Conservation (phyloP, 2,797 vertebrate genomes). For the Remorina albescens region DNA sequence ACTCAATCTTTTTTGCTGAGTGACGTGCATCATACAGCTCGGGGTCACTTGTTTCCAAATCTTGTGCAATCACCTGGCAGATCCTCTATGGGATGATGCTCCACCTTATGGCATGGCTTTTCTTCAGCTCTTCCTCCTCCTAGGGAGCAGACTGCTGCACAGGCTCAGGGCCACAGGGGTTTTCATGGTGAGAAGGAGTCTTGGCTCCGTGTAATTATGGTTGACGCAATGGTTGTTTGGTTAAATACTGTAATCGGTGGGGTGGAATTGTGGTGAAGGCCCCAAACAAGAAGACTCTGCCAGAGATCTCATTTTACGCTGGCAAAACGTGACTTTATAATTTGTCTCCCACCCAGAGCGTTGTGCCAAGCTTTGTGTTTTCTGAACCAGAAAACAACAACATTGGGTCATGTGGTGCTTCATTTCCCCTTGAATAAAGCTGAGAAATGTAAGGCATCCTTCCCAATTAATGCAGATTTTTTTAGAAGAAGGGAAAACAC, state of each 20-base stretch:
- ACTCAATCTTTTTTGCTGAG: no score
- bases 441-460: constrained; percentile 28
- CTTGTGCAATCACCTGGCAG: constrained; percentile 25
- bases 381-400: constrained; percentile 46
- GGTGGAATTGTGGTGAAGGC: constrained; percentile 69
- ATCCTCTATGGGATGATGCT: background rate
- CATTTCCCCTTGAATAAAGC: constrained; percentile 22
- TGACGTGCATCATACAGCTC: no score
- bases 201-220: constrained; percentile 77
- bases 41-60: background rate
- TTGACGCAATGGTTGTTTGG: constrained; percentile 85
- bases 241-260: constrained; percentile 84
- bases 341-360: background rate
- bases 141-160: constrained; percentile 36
- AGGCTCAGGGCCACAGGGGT: constrained; percentile 48
- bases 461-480: constrained; percentile 32
- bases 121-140: constrained; percentile 9
- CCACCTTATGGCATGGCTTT: constrained; percentile 5
- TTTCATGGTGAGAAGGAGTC: constrained; percentile 68
- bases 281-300: constrained; percentile 60
- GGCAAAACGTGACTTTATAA: constrained; percentile 49
- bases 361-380: constrained; percentile 43
- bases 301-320: constrained; percentile 53
- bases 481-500: constrained; percentile 35
- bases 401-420: constrained; percentile 33